A percentile compares a stretch with the other conserved stretches of the same genome.
Conservation (phyloP, 2,113 vertebrate species). For the Channa argus region DNA sequence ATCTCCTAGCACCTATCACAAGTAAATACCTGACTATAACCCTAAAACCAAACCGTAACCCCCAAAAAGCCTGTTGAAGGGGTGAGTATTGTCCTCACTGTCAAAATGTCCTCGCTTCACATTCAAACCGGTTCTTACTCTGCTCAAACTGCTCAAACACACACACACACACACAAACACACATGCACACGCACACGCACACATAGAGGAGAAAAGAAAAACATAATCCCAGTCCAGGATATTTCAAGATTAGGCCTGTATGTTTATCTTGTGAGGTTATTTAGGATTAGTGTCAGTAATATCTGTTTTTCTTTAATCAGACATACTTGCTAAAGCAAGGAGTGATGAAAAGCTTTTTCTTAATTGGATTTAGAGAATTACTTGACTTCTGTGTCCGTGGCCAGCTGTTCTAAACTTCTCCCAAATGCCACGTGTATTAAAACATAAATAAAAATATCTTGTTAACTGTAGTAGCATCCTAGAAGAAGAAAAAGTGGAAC, state of each 20-base stretch:
- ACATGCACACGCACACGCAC: background rate
- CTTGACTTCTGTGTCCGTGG: constrained; percentile 21
- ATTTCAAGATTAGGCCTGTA: constrained; percentile 34
- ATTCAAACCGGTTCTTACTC: no score
- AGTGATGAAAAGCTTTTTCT: constrained; percentile 54
- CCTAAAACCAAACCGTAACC: no score
- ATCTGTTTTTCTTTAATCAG: constrained; percentile 56
- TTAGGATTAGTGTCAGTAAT: constrained; percentile 53
- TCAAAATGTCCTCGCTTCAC: no score
- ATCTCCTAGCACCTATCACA: no score
- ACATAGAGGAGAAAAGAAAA: background rate
- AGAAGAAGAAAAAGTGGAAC: background rate
- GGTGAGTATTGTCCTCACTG: no score
- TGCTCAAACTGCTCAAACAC: no score
- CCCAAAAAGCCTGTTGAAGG: no score
- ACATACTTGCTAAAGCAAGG: constrained; percentile 50
- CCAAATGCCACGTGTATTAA: no score
- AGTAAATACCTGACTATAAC: no score
- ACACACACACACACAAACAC: no score
- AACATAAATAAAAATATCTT: constrained; percentile 33
- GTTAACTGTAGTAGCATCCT: constrained; percentile 15
- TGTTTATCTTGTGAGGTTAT: constrained; percentile 17
- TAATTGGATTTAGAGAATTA: constrained; percentile 67
- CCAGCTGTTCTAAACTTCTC: constrained; percentile 23
- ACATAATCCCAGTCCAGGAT: constrained; percentile 2